A percentile compares a stretch with the other conserved stretches of the same genome.
Conservation (phyloP, 2,797 vertebrate species). For the Acanthurus tractus region DNA sequence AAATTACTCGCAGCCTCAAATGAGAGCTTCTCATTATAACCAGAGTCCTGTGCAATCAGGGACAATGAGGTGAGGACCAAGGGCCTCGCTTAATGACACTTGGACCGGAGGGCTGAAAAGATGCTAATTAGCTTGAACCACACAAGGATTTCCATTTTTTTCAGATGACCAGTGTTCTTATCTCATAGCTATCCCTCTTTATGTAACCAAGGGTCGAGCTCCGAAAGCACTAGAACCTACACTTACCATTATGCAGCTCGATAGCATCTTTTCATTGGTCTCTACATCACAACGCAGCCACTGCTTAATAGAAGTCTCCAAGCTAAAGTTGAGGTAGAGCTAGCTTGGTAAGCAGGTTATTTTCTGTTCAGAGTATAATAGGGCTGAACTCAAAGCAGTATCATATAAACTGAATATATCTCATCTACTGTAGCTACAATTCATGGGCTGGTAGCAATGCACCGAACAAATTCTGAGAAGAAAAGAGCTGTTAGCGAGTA, state of each 20-base stretch:
- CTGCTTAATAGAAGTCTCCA: neutral
- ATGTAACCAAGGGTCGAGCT: neutral
- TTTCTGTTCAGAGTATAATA: neutral
- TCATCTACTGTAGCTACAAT: too few relatives aligned
- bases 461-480: neutral
- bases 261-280: neutral
- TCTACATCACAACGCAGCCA: neutral
- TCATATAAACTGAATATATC: too few relatives aligned
- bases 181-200: neutral
- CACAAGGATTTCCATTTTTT: neutral
- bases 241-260: neutral
- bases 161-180: neutral
- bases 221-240: neutral
- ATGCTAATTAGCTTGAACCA: constrained; percentile 15
- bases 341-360: neutral
- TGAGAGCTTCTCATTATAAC: constrained; percentile 46
- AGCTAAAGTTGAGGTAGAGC: neutral
- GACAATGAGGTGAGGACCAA: constrained; percentile 5
- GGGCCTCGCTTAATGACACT: constrained; percentile 40
- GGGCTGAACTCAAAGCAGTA: neutral
- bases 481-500: neutral
- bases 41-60: constrained; percentile 21
- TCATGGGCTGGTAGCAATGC: neutral
- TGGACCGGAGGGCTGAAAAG: neutral
- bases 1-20: constrained; percentile 30